A percentile compares a stretch with the other conserved stretches of the same genome.
These are phyloP conservation scores for Acipenser transmontanus DNA, from an alignment of 2,797 vertebrate species.

Conservation along the genomic window DNA sequence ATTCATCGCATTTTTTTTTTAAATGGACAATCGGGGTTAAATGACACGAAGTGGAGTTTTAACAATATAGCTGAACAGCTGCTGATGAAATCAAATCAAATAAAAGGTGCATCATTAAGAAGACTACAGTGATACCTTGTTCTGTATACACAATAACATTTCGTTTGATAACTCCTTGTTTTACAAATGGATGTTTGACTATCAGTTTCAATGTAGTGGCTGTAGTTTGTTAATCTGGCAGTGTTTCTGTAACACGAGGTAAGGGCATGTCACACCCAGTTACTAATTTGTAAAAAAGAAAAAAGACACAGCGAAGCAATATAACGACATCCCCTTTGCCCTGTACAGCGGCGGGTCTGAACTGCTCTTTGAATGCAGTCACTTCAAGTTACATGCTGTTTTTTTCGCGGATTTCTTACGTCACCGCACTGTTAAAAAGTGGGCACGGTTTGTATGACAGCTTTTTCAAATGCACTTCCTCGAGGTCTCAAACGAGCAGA, in stretches of 20 bases:
- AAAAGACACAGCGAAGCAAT: too few relatives aligned
- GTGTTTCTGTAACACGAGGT: background rate
- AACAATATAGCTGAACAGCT: slow-evolving; percentile 16
- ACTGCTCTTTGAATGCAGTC: too few relatives aligned
- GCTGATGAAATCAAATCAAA: slow-evolving; percentile 13
- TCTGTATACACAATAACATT: background rate
- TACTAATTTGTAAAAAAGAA: too few relatives aligned
- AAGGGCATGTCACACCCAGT: too few relatives aligned
- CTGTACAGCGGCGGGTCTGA: too few relatives aligned
- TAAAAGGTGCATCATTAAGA: background rate
- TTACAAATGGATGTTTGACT: background rate
- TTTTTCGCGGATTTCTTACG: slow-evolving; percentile 50
- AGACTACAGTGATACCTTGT: background rate
- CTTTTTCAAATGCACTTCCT: too few relatives aligned
- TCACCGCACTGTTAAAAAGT: slow-evolving; percentile 24
- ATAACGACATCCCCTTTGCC: too few relatives aligned
- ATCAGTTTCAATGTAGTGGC: background rate
- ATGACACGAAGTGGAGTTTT: slow-evolving; percentile 17
- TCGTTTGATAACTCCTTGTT: background rate
- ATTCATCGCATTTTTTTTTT: slow-evolving; percentile 21
- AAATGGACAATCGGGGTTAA: slow-evolving; percentile 20
- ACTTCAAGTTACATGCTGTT: slow-evolving; percentile 31
- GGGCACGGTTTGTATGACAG: background rate
- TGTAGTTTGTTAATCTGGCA: background rate
- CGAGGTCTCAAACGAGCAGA: too few relatives aligned